These are phyloP conservation scores for Campoplex nolae DNA, from an alignment of 2,888 invertebrate genomes.

Conservation along the genomic window DNA sequence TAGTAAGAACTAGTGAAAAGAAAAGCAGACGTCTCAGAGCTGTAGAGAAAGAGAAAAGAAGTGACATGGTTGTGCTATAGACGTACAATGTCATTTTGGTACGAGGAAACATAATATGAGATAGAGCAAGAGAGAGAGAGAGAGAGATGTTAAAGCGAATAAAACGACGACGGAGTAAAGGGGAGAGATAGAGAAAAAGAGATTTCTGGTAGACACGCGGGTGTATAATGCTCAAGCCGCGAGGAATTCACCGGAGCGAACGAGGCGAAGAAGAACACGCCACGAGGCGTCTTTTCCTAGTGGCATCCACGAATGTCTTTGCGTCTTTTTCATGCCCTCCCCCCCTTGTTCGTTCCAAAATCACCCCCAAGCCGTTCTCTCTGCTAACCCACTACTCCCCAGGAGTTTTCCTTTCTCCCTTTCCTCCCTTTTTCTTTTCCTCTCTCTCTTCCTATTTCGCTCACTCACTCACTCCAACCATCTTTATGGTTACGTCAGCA, in stretches of 20 bases:
- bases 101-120: slow-evolving; percentile 53
- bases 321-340: slow-evolving; percentile 54
- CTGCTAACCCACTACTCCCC: slow-evolving; percentile 60
- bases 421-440: slow-evolving; percentile 23
- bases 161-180: slow-evolving; percentile 62
- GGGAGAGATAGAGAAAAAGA: slow-evolving; percentile 65
- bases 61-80: slow-evolving; percentile 57
- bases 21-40: slow-evolving; percentile 55
- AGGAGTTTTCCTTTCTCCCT: slow-evolving; percentile 55
- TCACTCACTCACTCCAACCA: slow-evolving; percentile 72
- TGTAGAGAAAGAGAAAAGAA: slow-evolving; percentile 46
- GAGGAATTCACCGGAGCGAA: slow-evolving; percentile 66
- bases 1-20: slow-evolving; percentile 42
- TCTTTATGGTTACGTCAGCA: slow-evolving; percentile 84
- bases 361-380: slow-evolving; percentile 58
- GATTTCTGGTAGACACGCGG: slow-evolving; percentile 68
- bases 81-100: slow-evolving; percentile 61
- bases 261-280: slow-evolving; percentile 61
- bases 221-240: slow-evolving; percentile 62
- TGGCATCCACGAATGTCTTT: slow-evolving; percentile 47
- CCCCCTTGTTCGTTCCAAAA: slow-evolving; percentile 48
- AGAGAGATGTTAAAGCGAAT: slow-evolving; percentile 40
- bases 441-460: slow-evolving; percentile 1
- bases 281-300: slow-evolving; percentile 66
- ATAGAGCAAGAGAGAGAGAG: slow-evolving; percentile 66